A percentile compares a stretch with the other conserved stretches of the same genome.
Conservation (phyloP, 2,113 vertebrate species). For the Heloderma charlesbogerti region DNA sequence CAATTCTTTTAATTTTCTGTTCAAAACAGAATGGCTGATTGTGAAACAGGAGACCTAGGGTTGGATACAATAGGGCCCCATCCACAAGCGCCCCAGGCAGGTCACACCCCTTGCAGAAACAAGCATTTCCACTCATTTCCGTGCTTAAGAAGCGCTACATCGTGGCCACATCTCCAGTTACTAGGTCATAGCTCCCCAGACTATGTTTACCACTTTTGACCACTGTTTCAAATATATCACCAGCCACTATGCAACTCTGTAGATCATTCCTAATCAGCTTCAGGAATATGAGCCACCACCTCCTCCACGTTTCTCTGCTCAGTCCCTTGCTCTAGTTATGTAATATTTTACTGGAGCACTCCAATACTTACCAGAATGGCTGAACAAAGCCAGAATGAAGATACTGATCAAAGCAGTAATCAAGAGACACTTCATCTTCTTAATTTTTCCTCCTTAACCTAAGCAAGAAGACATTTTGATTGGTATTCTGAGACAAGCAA, state of each 20-base stretch:
- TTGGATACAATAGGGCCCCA: too few relatives aligned
- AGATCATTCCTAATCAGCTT: not conserved
- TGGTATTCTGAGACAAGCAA: not conserved
- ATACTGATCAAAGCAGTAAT: not conserved
- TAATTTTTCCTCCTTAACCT: not conserved
- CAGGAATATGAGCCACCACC: not conserved
- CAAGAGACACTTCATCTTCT: slow-evolving; percentile 12
- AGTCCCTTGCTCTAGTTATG: not conserved
- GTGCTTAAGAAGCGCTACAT: too few relatives aligned
- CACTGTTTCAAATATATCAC: not conserved
- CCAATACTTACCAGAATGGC: slow-evolving; percentile 4
- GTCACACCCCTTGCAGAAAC: too few relatives aligned
- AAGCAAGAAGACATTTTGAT: not conserved
- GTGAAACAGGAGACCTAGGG: too few relatives aligned
- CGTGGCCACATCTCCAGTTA: not conserved
- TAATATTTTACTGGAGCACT: not conserved
- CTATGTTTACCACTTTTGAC: not conserved
- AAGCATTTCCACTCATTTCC: too few relatives aligned
- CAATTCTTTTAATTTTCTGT: too few relatives aligned
- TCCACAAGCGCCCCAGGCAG: too few relatives aligned
- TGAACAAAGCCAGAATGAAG: slow-evolving; percentile 8
- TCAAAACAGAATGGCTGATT: too few relatives aligned
- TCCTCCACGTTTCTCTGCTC: not conserved
- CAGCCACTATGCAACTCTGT: not conserved
- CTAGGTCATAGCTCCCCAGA: not conserved